A percentile compares a stretch with the other conserved stretches of the same genome.
phyloP scores from a whole-genome alignment of 1,140 invertebrate species.

The Neomicropteryx cornuta region DNA sequence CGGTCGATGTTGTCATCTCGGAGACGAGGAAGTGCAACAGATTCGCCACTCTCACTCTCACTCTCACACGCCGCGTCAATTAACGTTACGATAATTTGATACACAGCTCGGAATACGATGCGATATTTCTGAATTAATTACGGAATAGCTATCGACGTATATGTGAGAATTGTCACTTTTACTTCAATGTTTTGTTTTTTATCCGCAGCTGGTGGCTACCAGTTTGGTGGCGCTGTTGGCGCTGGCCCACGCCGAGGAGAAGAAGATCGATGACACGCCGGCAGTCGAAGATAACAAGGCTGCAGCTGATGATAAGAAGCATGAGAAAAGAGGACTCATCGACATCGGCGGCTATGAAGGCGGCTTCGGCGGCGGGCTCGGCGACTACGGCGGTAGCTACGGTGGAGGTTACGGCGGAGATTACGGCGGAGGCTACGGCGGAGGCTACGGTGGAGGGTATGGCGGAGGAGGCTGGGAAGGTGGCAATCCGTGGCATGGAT shows the following conservation, averaged over 20 bases:
- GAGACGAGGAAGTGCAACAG: no score
- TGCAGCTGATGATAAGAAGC: slow-evolving; percentile 49
- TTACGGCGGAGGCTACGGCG: slow-evolving; percentile 17
- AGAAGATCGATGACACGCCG: slow-evolving; percentile 41
- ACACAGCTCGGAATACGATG: no score
- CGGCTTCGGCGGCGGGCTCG: slow-evolving; percentile 3
- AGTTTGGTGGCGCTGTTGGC: slow-evolving; percentile 44
- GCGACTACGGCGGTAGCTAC: slow-evolving; percentile 17
- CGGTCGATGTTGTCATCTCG: no score
- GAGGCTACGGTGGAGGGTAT: slow-evolving; percentile 18
- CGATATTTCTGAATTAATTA: no score
- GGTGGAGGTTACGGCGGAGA: slow-evolving; percentile 19
- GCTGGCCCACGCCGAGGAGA: slow-evolving; percentile 36
- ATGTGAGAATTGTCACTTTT: no score
- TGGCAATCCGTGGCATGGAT: slow-evolving; percentile 29
- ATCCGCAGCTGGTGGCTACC: slow-evolving; percentile 37
- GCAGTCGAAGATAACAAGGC: slow-evolving; percentile 30
- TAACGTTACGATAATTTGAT: no score
- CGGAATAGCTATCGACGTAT: no score
- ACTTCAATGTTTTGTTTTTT: no score
- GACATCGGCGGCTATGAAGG: slow-evolving; percentile 41
- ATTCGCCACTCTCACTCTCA: no score
- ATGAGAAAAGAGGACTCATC: slow-evolving; percentile 57
- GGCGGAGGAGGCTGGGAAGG: slow-evolving; percentile 21
- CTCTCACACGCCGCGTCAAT: no score